phyloP scores from a whole-genome alignment of 2,888 invertebrate species.

The Tromatobia lineatoria region DNA sequence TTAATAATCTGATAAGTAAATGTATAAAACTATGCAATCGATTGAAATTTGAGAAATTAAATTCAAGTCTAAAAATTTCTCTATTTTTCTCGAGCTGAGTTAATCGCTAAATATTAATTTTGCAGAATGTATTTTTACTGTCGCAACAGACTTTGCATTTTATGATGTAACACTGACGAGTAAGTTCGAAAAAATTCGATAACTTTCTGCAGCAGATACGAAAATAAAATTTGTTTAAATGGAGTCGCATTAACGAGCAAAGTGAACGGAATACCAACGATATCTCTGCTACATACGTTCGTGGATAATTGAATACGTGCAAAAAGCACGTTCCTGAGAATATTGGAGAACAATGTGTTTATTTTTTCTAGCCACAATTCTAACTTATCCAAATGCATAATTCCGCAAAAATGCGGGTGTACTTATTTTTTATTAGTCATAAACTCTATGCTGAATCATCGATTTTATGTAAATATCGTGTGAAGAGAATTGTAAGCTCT shows the following conservation, averaged over 20 bases:
- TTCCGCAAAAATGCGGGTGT: not conserved
- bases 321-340: slow-evolving; percentile 16
- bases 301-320: slow-evolving; percentile 11
- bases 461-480: not conserved
- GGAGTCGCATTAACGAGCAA: not conserved
- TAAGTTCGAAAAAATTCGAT: slow-evolving; percentile 1
- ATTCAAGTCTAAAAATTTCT: no score
- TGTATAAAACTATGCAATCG: no score
- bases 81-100: no score
- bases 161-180: not conserved
- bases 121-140: not conserved
- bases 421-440: not conserved
- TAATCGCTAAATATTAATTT: no score
- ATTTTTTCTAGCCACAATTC: not conserved
- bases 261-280: slow-evolving; percentile 26
- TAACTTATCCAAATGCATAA: slow-evolving; percentile 1
- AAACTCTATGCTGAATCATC: not conserved
- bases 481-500: not conserved
- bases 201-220: not conserved
- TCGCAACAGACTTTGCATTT: not conserved
- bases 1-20: no score
- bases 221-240: not conserved
- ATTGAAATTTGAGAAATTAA: no score
- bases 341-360: not conserved
- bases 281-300: not conserved